Evolutionary conservation across 2,888 invertebrate genomes (phyloP), one percentile per base, ranked within the genome.

Genomic region (Spatulosminthurus flaviceps): DNA sequence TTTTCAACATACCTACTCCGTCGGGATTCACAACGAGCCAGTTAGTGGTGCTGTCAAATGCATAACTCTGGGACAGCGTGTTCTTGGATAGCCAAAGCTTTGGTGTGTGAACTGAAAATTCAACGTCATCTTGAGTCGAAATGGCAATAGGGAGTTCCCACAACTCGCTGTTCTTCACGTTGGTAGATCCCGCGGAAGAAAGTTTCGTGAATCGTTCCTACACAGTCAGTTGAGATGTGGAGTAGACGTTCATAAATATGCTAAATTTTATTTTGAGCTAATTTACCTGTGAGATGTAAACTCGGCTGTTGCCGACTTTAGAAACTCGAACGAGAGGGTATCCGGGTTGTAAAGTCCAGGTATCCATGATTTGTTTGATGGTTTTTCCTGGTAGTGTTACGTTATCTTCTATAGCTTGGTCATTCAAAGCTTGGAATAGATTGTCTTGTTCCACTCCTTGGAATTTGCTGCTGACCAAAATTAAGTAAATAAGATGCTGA

Each of bases 301-400:
- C 41, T 29, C 78, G 71, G 11, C 70, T 73, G 11, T 76, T 2
- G 24, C 67, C 72, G 11, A 81, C 81, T 28, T 75, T 72, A 21
- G 80, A 78, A 0, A 84, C 84, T 21, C 83, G 73, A 26, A 85
- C 76, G 22, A 85, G 71, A 7, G 85, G 85, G 77, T 81, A 84
- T 13, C 84, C 83, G 0, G 82, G 60, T 76, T 84, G 83, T 1
- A 82, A 75, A 1, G 85, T 84, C 85, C 85, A 85, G 21, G 84
- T 83, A 66, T 85, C 83, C 84, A 85, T 84, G 11, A 85, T 81
- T 0, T 82, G 81, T 73, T 84, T 83, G 29, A 85, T 78, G 0
- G 84, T 84, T 19, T 22, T 29, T 13, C n/a, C 22, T 13, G n/a
- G 19, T 0, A 22, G 67, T n/a, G 67, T 24, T n/a, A 22, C 24